Percentiles rank a stretch among this genome's conserved stretches.
Evolutionary conservation across 2,888 invertebrate species (phyloP).

Genomic region (Campoplex capitator): DNA sequence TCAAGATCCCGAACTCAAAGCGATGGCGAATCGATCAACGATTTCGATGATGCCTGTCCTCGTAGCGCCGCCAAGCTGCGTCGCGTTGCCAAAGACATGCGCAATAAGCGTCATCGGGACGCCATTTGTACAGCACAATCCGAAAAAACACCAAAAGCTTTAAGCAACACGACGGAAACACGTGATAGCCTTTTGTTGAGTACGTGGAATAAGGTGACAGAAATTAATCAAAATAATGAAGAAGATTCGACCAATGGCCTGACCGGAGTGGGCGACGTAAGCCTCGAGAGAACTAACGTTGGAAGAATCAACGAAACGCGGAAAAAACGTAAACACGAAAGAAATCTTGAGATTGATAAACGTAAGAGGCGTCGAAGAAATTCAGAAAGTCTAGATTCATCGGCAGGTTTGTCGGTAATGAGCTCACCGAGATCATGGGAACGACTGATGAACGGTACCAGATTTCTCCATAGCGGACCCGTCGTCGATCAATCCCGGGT

Average conservation of each 20-base stretch:
- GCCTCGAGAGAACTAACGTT: background rate
- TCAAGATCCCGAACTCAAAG: slow-evolving; percentile 54
- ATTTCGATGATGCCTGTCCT: slow-evolving; percentile 43
- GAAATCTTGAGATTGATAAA: slow-evolving; percentile 34
- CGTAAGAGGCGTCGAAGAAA: slow-evolving; percentile 77
- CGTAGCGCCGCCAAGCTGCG: slow-evolving; percentile 17
- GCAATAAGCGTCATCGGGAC: slow-evolving; percentile 33
- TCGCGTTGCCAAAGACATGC: slow-evolving; percentile 33
- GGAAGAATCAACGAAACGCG: background rate
- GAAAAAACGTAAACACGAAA: slow-evolving; percentile 44
- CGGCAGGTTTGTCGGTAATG: slow-evolving; percentile 46
- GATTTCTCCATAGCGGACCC: slow-evolving; percentile 60
- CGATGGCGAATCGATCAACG: slow-evolving; percentile 57
- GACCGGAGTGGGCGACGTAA: slow-evolving; percentile 1
- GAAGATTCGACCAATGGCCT: slow-evolving; percentile 45
- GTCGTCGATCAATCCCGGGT: slow-evolving; percentile 26
- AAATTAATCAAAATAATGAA: slow-evolving; percentile 52
- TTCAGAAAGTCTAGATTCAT: slow-evolving; percentile 63
- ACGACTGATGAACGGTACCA: slow-evolving; percentile 65
- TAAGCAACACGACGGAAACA: background rate
- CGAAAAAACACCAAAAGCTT: slow-evolving; percentile 29
- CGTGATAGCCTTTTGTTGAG: background rate
- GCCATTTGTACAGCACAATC: background rate
- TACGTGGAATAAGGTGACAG: slow-evolving; percentile 15
- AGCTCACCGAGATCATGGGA: slow-evolving; percentile 67